Base-by-base conservation (phyloP, 2,797 vertebrate species). In the Cirrhinus molitorella region DNA sequence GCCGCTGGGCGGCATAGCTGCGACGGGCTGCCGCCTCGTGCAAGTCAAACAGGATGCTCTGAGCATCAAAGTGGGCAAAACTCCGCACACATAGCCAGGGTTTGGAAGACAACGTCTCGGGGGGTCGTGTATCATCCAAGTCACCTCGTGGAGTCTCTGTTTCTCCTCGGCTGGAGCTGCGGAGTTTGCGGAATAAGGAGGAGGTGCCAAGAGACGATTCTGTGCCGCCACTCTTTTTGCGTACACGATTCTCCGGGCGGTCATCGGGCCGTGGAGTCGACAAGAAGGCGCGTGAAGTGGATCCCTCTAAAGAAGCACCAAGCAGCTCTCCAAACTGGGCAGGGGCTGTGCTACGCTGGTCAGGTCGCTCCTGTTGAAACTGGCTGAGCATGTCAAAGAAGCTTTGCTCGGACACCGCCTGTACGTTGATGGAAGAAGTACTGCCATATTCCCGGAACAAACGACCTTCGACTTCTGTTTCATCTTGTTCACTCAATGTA, bases 361-460 rank as follows among this genome's bases (percentile, higher is more conserved):
- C 95, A 0, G 95, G 94, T 81, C 94, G 94, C 85, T 96, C 95
- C 21, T 94, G 95, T 73, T 96, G 95, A 85, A 98, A 96, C 88
- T 96, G 96, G 0, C 90, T 96, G 49, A 99, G 95, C 92, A 99
- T 97, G 73, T 97, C 96, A 0, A 96, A 96, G 88, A 98, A 97
- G 87, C 97, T 98, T 91, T 98, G 97, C 72, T 98, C 96, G 0
- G 97, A 94, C 84, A 99, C 89, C 0, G 95, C 96, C 89, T 98
- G 96, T n/a, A 96, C 94, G 0, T 99, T 95, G 0, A 99, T 98
- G 89, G 98, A 99, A 7, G 97, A 98, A 0, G 97, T 98, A 94
- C 98, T 99, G 71, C 98, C 97, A 0, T 99, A 99, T 80, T 98
- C 97, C 0, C 97, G 94, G 91, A 96, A 97, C 0, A 89, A 83